phyloP scores from a whole-genome alignment of 2,797 vertebrate genomes.

The Parauchenoglanis ngamensis region DNA sequence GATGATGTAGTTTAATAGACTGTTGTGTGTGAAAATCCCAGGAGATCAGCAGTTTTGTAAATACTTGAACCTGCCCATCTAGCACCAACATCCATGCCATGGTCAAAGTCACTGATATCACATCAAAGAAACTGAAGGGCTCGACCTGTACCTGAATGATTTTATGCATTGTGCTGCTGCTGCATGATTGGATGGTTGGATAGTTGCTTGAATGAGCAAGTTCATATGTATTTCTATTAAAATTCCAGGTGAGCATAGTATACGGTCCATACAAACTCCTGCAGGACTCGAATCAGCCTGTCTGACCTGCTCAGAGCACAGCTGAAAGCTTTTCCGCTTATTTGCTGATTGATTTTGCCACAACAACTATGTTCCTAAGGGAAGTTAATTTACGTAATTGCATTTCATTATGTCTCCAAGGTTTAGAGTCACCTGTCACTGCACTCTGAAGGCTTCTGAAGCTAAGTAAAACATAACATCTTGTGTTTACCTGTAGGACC shows the following conservation, averaged over 20 bases:
- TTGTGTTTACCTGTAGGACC: not conserved
- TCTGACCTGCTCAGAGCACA: not conserved
- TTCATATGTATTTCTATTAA: not conserved
- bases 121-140: not conserved
- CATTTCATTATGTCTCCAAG: not conserved
- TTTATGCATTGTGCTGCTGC: not conserved
- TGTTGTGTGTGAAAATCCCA: no score
- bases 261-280: not conserved
- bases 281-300: not conserved
- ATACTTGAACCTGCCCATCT: not conserved
- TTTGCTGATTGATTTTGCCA: not conserved
- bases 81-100: not conserved
- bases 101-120: not conserved
- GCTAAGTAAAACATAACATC: not conserved
- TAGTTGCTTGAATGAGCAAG: not conserved
- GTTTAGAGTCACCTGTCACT: no score
- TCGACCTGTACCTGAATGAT: not conserved
- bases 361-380: not conserved
- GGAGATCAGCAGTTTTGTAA: not conserved
- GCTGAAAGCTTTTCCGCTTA: not conserved
- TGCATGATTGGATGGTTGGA: not conserved
- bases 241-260: not conserved
- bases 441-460: not conserved
- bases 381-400: not conserved
- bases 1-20: no score